These are phyloP conservation scores for Xestia rhomboidea DNA, from an alignment of 2,888 invertebrate genomes.

Conservation along the genomic window DNA sequence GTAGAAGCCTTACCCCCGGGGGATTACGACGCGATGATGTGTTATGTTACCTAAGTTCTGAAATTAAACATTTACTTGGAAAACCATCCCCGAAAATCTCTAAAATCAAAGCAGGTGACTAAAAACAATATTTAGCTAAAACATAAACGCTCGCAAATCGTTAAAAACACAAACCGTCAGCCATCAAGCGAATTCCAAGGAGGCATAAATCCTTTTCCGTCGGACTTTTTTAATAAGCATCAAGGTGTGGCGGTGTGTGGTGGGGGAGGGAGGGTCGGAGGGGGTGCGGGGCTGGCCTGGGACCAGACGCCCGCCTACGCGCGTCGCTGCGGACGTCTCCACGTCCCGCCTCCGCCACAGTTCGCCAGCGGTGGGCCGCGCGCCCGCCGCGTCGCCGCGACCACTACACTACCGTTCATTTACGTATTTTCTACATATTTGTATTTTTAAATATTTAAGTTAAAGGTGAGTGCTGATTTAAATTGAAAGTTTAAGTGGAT, in stretches of 20 bases:
- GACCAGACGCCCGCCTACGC: constrained; percentile 87
- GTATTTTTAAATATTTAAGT: constrained; percentile 64
- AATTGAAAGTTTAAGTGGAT: constrained; percentile 17
- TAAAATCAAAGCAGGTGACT: constrained; percentile 2
- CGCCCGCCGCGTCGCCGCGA: constrained; percentile 77
- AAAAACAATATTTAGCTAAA: constrained; percentile 23
- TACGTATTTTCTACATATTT: constrained; percentile 69
- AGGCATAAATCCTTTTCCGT: constrained; percentile 72
- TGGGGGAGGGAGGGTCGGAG: constrained; percentile 15
- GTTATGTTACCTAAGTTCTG: background rate
- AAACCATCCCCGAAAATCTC: background rate
- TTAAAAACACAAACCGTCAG: constrained; percentile 65
- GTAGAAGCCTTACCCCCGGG: background rate
- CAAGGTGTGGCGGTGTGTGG: constrained; percentile 71
- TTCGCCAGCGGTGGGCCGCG: constrained; percentile 90
- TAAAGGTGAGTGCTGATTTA: constrained; percentile 67
- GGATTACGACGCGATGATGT: background rate
- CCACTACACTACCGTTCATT: constrained; percentile 36
- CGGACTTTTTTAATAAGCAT: constrained; percentile 74
- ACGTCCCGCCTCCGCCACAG: constrained; percentile 79
- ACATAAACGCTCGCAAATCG: constrained; percentile 50
- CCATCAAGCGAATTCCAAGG: constrained; percentile 61
- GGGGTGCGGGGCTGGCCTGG: constrained; percentile 39
- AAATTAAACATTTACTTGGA: background rate
- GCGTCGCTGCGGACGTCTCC: constrained; percentile 84